Percentiles rank a stretch among this genome's conserved stretches.
These are phyloP conservation scores for Harlomillsia oculata DNA, from an alignment of 1,140 invertebrate genomes.

Conservation along the genomic window DNA sequence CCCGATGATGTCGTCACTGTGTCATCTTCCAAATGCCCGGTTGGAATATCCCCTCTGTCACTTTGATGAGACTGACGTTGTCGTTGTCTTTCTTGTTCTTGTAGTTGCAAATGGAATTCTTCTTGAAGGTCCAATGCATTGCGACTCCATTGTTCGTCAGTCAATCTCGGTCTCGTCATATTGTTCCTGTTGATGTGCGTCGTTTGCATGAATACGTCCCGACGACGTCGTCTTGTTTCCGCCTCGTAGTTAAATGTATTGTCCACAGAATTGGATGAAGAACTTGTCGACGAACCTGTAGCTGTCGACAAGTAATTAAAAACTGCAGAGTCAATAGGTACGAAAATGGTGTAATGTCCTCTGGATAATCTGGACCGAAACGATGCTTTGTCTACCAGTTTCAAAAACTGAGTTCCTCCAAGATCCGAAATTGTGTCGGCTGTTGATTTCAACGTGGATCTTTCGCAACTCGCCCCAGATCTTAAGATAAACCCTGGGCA, in stretches of 20 bases:
- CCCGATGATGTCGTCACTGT: too few species aligned
- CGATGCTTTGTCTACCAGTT: slow-evolving; percentile 42
- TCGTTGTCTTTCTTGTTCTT: neutral
- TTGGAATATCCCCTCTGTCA: neutral
- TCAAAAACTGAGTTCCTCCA: slow-evolving; percentile 47
- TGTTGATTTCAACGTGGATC: slow-evolving; percentile 44
- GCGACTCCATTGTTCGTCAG: slow-evolving; percentile 17
- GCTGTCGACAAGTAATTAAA: neutral
- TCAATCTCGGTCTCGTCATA: neutral
- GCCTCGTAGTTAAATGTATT: neutral
- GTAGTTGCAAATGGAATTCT: neutral
- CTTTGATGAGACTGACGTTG: neutral
- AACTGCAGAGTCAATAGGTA: slow-evolving; percentile 48
- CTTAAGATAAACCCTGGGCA: slow-evolving; percentile 49
- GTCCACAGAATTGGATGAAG: neutral
- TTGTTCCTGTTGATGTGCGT: neutral
- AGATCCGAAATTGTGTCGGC: slow-evolving; percentile 45
- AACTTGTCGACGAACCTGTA: too few species aligned
- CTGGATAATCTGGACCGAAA: slow-evolving; percentile 41
- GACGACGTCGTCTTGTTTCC: neutral
- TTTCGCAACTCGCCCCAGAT: slow-evolving; percentile 49
- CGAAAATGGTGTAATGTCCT: slow-evolving; percentile 48
- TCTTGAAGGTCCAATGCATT: slow-evolving; percentile 22
- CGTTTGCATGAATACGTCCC: slow-evolving; percentile 2
- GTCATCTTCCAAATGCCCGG: neutral